phyloP scores from a whole-genome alignment of 2,888 invertebrate genomes.

The Galerucella nymphaeae region DNA sequence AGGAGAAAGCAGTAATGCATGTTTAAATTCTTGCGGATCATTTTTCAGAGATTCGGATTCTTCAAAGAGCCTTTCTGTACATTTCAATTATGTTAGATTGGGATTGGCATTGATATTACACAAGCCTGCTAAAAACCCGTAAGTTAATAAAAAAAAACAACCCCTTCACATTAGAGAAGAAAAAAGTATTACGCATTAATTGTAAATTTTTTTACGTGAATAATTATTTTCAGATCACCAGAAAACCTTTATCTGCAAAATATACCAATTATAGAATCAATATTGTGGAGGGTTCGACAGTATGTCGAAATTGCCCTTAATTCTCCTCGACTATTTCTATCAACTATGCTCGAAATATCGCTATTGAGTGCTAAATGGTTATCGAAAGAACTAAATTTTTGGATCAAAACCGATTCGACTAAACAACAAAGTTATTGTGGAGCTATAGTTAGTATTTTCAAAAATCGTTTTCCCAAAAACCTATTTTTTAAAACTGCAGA shows the following conservation, averaged over 20 bases:
- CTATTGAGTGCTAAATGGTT: slow-evolving; percentile 59
- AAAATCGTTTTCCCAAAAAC: slow-evolving; percentile 14
- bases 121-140: slow-evolving; percentile 12
- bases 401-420: slow-evolving; percentile 13
- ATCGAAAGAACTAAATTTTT: slow-evolving; percentile 21
- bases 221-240: slow-evolving; percentile 19
- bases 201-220: too few relatives aligned
- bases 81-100: slow-evolving; percentile 26
- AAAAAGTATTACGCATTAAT: neutral
- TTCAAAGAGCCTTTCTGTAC: neutral
- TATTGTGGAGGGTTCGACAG: slow-evolving; percentile 77
- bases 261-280: slow-evolving; percentile 78
- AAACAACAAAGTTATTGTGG: slow-evolving; percentile 2
- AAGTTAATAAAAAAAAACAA: neutral
- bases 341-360: slow-evolving; percentile 68
- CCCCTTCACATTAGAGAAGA: neutral
- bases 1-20: slow-evolving; percentile 16
- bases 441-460: slow-evolving; percentile 14
- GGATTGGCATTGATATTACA: slow-evolving; percentile 35
- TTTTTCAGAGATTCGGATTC: slow-evolving; percentile 20
- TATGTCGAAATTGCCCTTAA: slow-evolving; percentile 75
- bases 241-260: slow-evolving; percentile 81
- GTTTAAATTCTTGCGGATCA: slow-evolving; percentile 16
- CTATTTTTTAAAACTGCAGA: slow-evolving; percentile 15
- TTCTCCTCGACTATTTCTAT: slow-evolving; percentile 65